A percentile compares a stretch with the other conserved stretches of the same genome.
Evolutionary conservation across 2,113 vertebrate species (phyloP).

Genomic region (Tamias sibiricus): DNA sequence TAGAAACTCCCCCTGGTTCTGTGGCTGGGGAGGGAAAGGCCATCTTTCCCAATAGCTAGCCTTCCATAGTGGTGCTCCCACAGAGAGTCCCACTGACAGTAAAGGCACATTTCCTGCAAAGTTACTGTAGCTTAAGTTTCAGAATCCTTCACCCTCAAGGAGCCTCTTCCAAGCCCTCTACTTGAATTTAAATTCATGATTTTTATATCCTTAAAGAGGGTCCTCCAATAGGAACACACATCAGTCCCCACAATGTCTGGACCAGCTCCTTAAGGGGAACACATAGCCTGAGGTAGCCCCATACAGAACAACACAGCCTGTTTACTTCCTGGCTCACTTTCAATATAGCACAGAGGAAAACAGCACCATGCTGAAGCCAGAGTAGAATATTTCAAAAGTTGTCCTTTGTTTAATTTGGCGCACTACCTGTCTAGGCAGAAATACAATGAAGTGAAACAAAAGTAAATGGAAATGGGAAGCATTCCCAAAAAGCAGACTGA

Average conservation of each 20-base stretch:
- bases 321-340: background rate
- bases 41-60: background rate
- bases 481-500: background rate
- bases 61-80: background rate
- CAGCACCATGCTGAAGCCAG: background rate
- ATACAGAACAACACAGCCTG: background rate
- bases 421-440: background rate
- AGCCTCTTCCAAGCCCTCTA: background rate
- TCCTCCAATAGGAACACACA: background rate
- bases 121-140: background rate
- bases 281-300: background rate
- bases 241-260: background rate
- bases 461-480: background rate
- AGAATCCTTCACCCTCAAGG: background rate
- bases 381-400: constrained; percentile 10
- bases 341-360: background rate
- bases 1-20: background rate
- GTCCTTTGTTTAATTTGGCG: constrained; percentile 34
- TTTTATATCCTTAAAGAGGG: background rate
- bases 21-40: accelerated
- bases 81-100: too few species aligned
- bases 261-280: background rate
- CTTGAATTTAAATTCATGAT: background rate
- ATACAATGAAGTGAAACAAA: background rate
- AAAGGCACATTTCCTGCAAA: background rate